Base-by-base conservation (phyloP, 1,140 invertebrate species). In the Drosophila ogumai region DNA sequence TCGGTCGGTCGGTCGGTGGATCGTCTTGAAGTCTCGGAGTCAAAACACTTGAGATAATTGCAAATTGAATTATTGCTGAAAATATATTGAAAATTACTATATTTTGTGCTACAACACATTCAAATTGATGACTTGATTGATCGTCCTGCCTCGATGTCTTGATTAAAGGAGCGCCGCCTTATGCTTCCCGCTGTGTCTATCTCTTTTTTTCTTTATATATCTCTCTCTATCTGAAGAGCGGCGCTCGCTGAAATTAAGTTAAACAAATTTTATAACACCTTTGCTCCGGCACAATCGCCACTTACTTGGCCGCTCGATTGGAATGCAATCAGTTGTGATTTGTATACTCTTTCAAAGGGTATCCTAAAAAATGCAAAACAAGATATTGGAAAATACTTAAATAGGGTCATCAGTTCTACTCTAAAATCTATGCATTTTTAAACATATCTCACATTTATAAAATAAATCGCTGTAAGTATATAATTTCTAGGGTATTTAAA, bases 231-330 rank as follows among this genome's bases (percentile, higher is more conserved):
- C 50, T 47, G 38, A 31, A 22, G 10, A 60, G 56, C 82, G 86
- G 85, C 86, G 85, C 85, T 85, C 85, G 64, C 52, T 81, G 67
- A 91, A 91, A 91, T 91, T 91, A 91, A 91, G 86, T 84, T 91
- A 90, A 91, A 91, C 90, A 91, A 91, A 91, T 91, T 91, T 91
- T 91, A 85, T 91, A 91, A 91, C 91, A 91, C 91, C 87, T 91
- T 88, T 82, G 79, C 72, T 72, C 78, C 74, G 74, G 74, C 81
- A 88, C 81, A 88, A 72, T 82, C 64, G 78, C 77, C 82, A 86
- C 82, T 79, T 76, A 69, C 57, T 72, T 72, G 71, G 52, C 41
- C 46, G 58, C 47, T 49, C 60, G 64, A 67, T 79, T 36, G 85
- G 85, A 90, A 90, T 90, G 85, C 85, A 90, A 90, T 90, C 85